Base-by-base conservation (phyloP, 2,888 invertebrate species). In the Trichogramma dendrolimi region DNA sequence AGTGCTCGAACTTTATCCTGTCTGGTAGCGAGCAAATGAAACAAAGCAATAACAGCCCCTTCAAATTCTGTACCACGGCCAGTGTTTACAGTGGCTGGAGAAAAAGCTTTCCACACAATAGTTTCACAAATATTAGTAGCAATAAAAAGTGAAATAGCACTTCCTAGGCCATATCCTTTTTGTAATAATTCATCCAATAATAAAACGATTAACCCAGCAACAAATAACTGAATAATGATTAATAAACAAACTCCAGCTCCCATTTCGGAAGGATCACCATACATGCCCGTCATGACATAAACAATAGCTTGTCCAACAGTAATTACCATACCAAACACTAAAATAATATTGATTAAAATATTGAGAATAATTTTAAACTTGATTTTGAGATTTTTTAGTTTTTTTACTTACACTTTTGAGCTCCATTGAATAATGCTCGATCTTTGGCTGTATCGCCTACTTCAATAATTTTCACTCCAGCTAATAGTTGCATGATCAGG, bases 51-150 rank as follows among this genome's bases (percentile, higher is more conserved):
- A 69, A 99, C 94, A 4, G 99, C 99, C 68, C 99, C 99, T 82
- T 99, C 99, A 81, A 99, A 99, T 83, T 99, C 99, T 47, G 99
- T 99, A 71, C 96, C 95, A 80, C 91, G 87, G 72, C 88, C 92
- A 72, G 92, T 97, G 80, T 98, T 99, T 66, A 99, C 97, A 55
- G 99, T 99, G 53, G 98, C 94, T 47, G 98, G 98, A 59, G 96
- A 96, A 85, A 99, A 98, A 0, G 99, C 98, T 82, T 99, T 99
- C 99, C 99, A 99, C 39, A 99, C 98, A 73, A 99, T 99, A 0
- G 99, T 99, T 82, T 99, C 99, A 80, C 99, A 99, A 79, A 99
- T 99, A 80, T 99, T 99, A 52, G 99, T 99, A 59, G 99, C 99
- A 78, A 99, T 99, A 82, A 99, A 99, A 59, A 99, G 89, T 1